Evolutionary conservation across 2,797 vertebrate species (phyloP), one percentile per base, ranked within the genome.

Genomic region (Galago senegalensis): DNA sequence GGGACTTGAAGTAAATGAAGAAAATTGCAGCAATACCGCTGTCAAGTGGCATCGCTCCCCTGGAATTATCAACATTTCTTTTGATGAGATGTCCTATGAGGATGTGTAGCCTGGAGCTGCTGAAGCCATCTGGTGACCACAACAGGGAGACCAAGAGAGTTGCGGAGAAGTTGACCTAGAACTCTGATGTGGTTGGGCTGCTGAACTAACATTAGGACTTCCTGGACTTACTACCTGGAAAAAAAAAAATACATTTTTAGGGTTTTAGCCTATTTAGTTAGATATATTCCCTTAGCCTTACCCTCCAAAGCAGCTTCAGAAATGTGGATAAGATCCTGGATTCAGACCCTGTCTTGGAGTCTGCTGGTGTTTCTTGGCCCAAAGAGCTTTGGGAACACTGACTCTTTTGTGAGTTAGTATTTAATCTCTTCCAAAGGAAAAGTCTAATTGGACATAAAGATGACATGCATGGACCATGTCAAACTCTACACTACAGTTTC

Each of bases 351-450:
- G 2, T 11, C 60, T 69, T 81, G 49, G 34, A 80, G 46, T 34
- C 60, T 40, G 37, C n/a, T 53, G 56, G 5, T 77, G 17, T 3
- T 53, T 37, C 7, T 61, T 89, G 73, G 63, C 29, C 6, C 65
- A 77, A 46, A 91, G 46, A 92, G 9, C 10, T 40, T 49, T 20
- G 5, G 70, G 77, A 31, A 2, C 18, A 29, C 49, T 61, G 65
- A 56, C 61, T 93, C 27, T 60, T 75, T 27, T 63, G 60, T 69
- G 46, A 34, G 27, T 84, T 56, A 70, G 43, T 0, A 31, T 49
- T 79, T 72, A 79, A 14, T 89, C 34, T 25, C 69, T 93, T 93
- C 82, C 29, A 60, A 83, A 90, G 34, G 46, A 31, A 82, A 93
- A 87, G 29, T 43, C 56, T 53, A n/a, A 53, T 14, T 12, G 6